These are phyloP conservation scores for Lutraria lutraria DNA, from an alignment of 2,888 invertebrate genomes.

Conservation along the genomic window DNA sequence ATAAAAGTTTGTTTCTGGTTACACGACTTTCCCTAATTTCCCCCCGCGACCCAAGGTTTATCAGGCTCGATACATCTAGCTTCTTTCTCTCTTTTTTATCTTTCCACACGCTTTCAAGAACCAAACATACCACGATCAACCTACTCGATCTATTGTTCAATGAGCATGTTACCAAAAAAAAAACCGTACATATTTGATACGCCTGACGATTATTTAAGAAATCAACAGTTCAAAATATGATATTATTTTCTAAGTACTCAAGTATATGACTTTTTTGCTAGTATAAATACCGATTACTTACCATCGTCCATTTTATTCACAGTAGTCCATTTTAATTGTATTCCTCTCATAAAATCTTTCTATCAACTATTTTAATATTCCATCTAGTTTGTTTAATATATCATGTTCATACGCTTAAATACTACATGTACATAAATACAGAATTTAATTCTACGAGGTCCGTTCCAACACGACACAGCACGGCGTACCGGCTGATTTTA, in stretches of 20 bases:
- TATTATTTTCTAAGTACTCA: neutral
- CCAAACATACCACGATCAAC: neutral
- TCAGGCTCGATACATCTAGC: too few species aligned
- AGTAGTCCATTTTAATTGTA: constrained; percentile 16
- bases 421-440: neutral
- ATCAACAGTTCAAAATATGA: neutral
- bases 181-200: neutral
- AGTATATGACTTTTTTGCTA: too few species aligned
- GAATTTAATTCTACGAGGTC: neutral
- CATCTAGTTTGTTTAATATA: neutral
- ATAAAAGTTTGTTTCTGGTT: too few species aligned
- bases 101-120: too few species aligned
- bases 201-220: neutral
- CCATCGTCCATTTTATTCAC: constrained; percentile 36
- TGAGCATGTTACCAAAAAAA: neutral
- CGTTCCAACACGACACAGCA: constrained; percentile 22
- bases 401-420: neutral
- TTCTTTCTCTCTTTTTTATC: too few species aligned
- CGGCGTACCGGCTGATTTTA: neutral
- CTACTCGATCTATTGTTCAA: neutral
- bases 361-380: neutral
- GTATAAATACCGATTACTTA: neutral
- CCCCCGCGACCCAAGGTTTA: too few species aligned
- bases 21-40: too few species aligned
- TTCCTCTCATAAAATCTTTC: neutral